Evolutionary conservation across 1,140 invertebrate species (phyloP), one percentile per base, ranked within the genome.

Genomic region (Mactra quadrangularis): DNA sequence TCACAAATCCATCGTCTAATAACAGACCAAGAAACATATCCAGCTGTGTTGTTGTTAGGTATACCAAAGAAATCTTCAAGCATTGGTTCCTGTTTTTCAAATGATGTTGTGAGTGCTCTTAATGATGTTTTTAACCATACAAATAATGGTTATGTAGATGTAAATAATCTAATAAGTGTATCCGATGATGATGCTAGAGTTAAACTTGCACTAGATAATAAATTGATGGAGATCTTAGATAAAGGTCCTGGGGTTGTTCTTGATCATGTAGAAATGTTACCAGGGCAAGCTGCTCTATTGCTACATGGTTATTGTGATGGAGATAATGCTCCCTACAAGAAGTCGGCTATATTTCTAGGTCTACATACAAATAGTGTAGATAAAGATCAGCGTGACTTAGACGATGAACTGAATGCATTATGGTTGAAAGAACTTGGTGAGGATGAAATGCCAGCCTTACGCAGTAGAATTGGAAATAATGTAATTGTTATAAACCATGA

Each of bases 281-380:
- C 82, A 2, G 85, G 87, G 0, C 50, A 77, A 29, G 87, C 86
- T 19, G 83, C 87, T 7, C 77, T 91, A 22, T 70, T 91, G 17
- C 82, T 91, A 13, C 90, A 91, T 86, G 88, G 86, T 27, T 89
- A 86, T 55, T 91, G 90, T 76, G 90, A 91, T 66, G 85, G 85
- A 33, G 90, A 90, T 62, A 88, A 91, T 79, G 90, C 90, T 17
- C 90, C 90, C 13, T 89, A 87, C 55, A 91, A 91, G 74, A 62
- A 89, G 50, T 86, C 86, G 4, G 38, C 87, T 13, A 85, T 90
- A n/a, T 75, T 88, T 22, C 64, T 87, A 33, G 83, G 86, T 13
- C 50, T 89, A 38, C 82, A 86, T 45, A 27, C 31, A 38, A 45
- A 70, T 3, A 0, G n/a, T 15, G 22, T 45, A 31, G 0, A 13